Evolutionary conservation across 2,797 vertebrate species (phyloP).

Genomic region (Micrastur ruficollis): DNA sequence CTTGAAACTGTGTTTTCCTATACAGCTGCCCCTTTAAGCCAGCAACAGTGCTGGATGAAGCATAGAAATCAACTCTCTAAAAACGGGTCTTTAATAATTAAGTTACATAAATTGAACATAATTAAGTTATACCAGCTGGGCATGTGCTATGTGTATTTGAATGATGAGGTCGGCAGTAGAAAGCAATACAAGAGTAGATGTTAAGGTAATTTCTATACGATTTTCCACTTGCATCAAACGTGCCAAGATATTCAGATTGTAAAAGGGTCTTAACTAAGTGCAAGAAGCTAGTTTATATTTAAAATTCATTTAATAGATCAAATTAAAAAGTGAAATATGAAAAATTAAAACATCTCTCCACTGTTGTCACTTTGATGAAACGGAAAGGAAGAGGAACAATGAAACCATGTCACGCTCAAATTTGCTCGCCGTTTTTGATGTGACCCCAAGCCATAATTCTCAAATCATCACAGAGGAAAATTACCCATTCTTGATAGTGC

Average conservation of each 20-base stretch:
- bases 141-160: slow-evolving; percentile 16
- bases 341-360: slow-evolving; percentile 8
- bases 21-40: background rate
- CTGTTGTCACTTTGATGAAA: slow-evolving; percentile 12
- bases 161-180: slow-evolving; percentile 38
- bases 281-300: slow-evolving; percentile 2
- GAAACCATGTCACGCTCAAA: slow-evolving; percentile 1
- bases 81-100: slow-evolving; percentile 71
- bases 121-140: slow-evolving; percentile 67
- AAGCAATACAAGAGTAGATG: slow-evolving; percentile 29
- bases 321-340: slow-evolving; percentile 17
- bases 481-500: background rate
- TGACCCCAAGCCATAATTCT: background rate
- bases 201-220: slow-evolving; percentile 19
- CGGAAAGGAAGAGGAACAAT: background rate
- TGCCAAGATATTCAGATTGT: slow-evolving; percentile 24
- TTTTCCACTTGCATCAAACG: slow-evolving; percentile 56
- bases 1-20: background rate
- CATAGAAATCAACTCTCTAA: slow-evolving; percentile 42
- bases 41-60: background rate
- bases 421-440: background rate
- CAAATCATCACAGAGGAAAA: background rate
- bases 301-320: slow-evolving; percentile 33
- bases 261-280: background rate
- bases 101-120: slow-evolving; percentile 69